Evolutionary conservation across 2,797 vertebrate genomes (phyloP).

Genomic region (Squalus acanthias): DNA sequence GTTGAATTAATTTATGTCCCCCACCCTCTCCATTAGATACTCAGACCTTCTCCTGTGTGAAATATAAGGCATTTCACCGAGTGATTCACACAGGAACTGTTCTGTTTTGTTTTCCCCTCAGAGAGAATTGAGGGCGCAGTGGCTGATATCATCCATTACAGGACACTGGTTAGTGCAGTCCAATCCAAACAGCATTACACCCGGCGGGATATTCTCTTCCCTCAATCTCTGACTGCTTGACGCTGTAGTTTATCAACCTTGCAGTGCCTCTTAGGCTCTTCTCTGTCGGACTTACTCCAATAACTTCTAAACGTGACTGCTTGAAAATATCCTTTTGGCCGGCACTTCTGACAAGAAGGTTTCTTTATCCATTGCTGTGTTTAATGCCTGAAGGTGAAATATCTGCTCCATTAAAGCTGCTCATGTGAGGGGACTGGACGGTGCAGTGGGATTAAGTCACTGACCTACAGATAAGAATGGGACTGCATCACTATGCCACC

Average conservation of each 20-base stretch:
- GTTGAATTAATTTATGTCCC: not conserved
- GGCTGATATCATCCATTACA: not conserved
- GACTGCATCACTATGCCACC: not conserved
- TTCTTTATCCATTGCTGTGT: not conserved
- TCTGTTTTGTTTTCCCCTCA: not conserved
- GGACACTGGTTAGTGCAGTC: not conserved
- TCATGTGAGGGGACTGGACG: not conserved
- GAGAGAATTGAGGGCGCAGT: not conserved
- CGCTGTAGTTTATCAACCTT: not conserved
- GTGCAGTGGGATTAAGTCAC: not conserved
- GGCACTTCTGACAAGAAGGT: not conserved
- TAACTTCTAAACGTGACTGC: not conserved
- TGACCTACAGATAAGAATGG: not conserved
- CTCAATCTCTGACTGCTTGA: not conserved
- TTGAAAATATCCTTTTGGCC: not conserved
- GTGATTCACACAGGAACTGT: not conserved
- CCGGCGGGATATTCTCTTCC: not conserved
- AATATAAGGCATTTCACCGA: not conserved
- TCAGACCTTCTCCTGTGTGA: not conserved
- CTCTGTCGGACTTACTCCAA: not conserved
- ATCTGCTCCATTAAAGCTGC: not conserved
- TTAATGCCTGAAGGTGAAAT: not conserved
- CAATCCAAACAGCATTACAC: not conserved
- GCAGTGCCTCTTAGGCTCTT: not conserved
- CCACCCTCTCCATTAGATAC: not conserved